These are phyloP conservation scores for Montipora cactus DNA, from an alignment of 64 coral and sea anemone species.

Conservation along the genomic window DNA sequence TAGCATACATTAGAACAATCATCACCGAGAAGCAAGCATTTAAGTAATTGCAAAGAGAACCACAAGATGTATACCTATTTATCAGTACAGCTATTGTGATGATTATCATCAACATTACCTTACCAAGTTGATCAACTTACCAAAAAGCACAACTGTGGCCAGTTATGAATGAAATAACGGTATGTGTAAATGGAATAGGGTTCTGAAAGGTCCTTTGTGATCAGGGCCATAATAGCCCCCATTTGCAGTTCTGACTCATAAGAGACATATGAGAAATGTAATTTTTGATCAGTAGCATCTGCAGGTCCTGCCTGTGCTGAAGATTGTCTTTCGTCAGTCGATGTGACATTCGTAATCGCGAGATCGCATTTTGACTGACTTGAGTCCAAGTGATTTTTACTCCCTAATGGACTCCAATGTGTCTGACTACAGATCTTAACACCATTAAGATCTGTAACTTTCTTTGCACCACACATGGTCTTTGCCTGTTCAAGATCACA, in stretches of 20 bases:
- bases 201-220: conserved; percentile 98
- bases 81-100: not conserved
- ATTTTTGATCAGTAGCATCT: conserved; percentile 17
- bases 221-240: conserved; percentile 94
- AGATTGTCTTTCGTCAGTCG: not conserved
- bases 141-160: conserved; percentile 97
- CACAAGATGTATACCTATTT: too few relatives aligned
- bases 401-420: not conserved
- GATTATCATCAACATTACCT: not conserved
- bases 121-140: conserved; percentile 50
- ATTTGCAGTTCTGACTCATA: conserved; percentile 96
- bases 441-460: conserved; percentile 75
- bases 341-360: conserved; percentile 22
- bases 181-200: conserved; percentile 99
- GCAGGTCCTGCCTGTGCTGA: conserved; percentile 28
- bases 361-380: conserved; percentile 7
- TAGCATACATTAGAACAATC: too few relatives aligned
- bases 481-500: not conserved
- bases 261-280: conserved; percentile 76
- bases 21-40: too few relatives aligned
- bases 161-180: conserved; percentile 99
- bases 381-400: conserved; percentile 19
- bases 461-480: conserved; percentile 29
- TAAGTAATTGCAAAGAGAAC: too few relatives aligned
- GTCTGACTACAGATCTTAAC: conserved; percentile 29